Evolutionary conservation across 1,140 invertebrate genomes (phyloP), one percentile per base, ranked within the genome.

Genomic region (Orchesella cincta): DNA sequence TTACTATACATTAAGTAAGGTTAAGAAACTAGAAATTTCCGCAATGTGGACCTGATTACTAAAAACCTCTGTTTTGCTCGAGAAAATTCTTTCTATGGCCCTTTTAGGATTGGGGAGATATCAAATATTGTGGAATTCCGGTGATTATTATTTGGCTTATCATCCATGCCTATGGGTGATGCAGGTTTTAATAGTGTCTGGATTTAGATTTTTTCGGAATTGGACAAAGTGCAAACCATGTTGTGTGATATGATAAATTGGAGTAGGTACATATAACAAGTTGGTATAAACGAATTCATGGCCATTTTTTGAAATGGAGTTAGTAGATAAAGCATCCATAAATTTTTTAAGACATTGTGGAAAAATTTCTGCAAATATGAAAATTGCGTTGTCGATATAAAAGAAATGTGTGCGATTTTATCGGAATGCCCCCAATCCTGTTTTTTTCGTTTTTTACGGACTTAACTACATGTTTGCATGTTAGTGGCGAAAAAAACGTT

Each of bases 391-490:
- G 62, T 33, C 31, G 33, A 67, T 67, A 67, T 23, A 67, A 67
- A 46, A 29, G 62, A 33, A 67, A 67, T 67, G 62, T 12, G 23
- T 67, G 28, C 33, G 62, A 67, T 67, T 67, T 67, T 67, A 67
- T 67, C 62, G 33, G 23, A 67, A 31, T 67, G 31, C 62, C 62
- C 62, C 33, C 12, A 67, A 67, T 29, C 62, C 62, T 31, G 8
- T 46, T 67, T 67, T 67, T 33, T 14, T 29, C 52, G 29, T 3
- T 29, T 67, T 67, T 67, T 67, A 67, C 23, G 62, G 23, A 31
- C 31, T 31, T 67, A 67, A 67, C 62, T 67, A 67, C 62, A 31
- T 8, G 62, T 67, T 67, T 33, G 62, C 62, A 67, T 67, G 62
- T 33, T 3, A n/a, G n/a, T n/a, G 31, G n/a, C 26, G 33, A 67